Conservation (phyloP, 1,140 invertebrate species). For the Caenorhabditis briggsae region DNA sequence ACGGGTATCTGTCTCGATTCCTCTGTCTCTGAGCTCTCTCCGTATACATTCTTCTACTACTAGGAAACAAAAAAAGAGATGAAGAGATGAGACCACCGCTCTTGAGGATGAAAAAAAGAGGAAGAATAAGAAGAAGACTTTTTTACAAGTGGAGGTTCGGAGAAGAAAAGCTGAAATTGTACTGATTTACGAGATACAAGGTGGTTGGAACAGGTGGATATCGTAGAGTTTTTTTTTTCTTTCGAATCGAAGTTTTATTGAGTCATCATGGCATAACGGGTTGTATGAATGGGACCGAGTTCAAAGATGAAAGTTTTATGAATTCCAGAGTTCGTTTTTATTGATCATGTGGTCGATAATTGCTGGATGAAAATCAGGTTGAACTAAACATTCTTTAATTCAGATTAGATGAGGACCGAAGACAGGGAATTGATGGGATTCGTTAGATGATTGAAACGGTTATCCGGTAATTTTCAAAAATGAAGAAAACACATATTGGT, state of each 20-base stretch:
- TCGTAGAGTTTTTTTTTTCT: too few relatives aligned
- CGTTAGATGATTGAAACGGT: too few relatives aligned
- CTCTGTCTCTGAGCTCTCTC: conserved; percentile 36
- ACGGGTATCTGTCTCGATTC: conserved; percentile 42
- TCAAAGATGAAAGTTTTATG: too few relatives aligned
- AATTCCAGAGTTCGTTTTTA: too few relatives aligned
- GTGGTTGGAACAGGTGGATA: conserved; percentile 29
- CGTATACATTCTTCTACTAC: conserved; percentile 34
- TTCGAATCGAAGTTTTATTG: not conserved
- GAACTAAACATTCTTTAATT: too few relatives aligned
- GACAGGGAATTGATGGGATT: too few relatives aligned
- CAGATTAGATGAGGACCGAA: too few relatives aligned
- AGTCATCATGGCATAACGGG: not conserved
- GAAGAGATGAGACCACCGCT: conserved; percentile 40
- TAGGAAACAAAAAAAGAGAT: conserved; percentile 41
- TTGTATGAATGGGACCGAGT: too few relatives aligned
- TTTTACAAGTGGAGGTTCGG: conserved; percentile 26
- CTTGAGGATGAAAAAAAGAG: conserved; percentile 16
- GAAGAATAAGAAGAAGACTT: conserved; percentile 18
- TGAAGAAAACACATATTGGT: too few relatives aligned
- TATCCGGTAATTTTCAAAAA: too few relatives aligned
- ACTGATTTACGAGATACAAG: conserved; percentile 48
- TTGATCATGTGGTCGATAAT: too few relatives aligned
- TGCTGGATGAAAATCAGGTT: too few relatives aligned
- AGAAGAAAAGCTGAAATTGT: not conserved